These are phyloP conservation scores for Heliconius ethilla DNA, from an alignment of 2,888 invertebrate species.

Conservation along the genomic window DNA sequence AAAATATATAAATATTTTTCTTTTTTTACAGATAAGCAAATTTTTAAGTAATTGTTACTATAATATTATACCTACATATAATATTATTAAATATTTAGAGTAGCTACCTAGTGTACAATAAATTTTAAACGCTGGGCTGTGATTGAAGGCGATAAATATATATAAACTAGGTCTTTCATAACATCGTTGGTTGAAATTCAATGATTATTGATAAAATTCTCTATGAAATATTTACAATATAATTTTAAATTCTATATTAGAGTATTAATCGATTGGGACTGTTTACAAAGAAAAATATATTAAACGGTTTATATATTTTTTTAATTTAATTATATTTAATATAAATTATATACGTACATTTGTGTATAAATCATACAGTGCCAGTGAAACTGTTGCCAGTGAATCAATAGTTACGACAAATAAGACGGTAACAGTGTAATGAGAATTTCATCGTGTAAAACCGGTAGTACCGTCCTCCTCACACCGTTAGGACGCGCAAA, in stretches of 20 bases:
- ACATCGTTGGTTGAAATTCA: slow-evolving; percentile 2
- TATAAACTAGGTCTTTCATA: slow-evolving; percentile 21
- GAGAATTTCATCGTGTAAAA: slow-evolving; percentile 68
- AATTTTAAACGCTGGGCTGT: slow-evolving; percentile 12
- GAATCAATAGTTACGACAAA: slow-evolving; percentile 65
- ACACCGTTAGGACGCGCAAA: slow-evolving; percentile 59
- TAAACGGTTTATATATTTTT: not conserved
- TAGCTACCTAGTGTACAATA: slow-evolving; percentile 2
- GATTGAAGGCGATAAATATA: slow-evolving; percentile 23
- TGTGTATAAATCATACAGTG: slow-evolving; percentile 26
- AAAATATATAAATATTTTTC: too few species aligned
- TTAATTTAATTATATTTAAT: not conserved
- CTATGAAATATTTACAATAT: not conserved
- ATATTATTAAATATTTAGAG: slow-evolving; percentile 2
- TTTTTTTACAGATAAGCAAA: too few species aligned
- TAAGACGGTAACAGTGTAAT: slow-evolving; percentile 69
- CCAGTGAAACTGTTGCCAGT: slow-evolving; percentile 25
- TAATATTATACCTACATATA: not conserved
- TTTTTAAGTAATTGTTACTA: too few species aligned
- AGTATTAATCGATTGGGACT: not conserved
- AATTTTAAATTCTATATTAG: not conserved
- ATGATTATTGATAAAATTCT: slow-evolving; percentile 4
- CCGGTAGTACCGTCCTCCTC: slow-evolving; percentile 76
- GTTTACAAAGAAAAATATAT: not conserved
- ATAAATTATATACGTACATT: not conserved